Percentiles rank a stretch among this genome's conserved stretches.
Conservation (phyloP, 2,888 invertebrate genomes). For the Esperia sulphurella region DNA sequence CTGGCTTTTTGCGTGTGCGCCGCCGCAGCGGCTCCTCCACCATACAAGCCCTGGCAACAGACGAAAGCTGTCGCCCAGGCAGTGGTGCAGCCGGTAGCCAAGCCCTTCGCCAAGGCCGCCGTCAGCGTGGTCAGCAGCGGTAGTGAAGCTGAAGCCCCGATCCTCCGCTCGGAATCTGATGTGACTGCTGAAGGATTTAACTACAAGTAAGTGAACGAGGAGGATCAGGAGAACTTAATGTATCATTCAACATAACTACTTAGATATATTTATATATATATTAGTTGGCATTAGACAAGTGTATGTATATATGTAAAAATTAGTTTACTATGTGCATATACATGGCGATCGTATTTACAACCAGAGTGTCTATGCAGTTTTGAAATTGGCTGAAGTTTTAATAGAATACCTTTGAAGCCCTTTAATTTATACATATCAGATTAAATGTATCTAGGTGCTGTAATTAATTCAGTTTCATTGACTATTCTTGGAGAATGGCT, state of each 20-base stretch:
- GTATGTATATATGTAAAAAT: too few relatives aligned
- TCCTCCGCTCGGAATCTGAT: constrained; percentile 30
- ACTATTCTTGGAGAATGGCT: too few relatives aligned
- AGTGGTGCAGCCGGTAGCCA: constrained; percentile 7
- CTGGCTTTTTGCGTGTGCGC: constrained; percentile 41
- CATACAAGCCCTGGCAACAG: constrained; percentile 13
- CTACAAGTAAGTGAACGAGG: constrained; percentile 30
- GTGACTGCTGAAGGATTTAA: constrained; percentile 30
- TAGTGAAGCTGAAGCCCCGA: constrained; percentile 13
- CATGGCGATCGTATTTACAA: too few relatives aligned
- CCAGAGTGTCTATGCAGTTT: too few relatives aligned
- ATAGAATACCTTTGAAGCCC: too few relatives aligned
- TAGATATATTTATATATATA: not conserved
- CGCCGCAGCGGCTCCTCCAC: constrained; percentile 29
- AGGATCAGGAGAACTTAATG: too few relatives aligned
- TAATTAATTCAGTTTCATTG: too few relatives aligned
- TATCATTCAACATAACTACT: not conserved
- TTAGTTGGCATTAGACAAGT: too few relatives aligned
- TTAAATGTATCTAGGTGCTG: too few relatives aligned
- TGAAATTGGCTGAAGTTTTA: too few relatives aligned
- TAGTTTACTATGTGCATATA: too few relatives aligned
- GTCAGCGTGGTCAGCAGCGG: not conserved
- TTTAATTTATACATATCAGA: too few relatives aligned
- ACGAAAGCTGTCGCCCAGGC: constrained; percentile 3
- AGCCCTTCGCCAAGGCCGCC: not conserved